Evolutionary conservation across 2,797 vertebrate genomes (phyloP).

Genomic region (Tolypeutes matacus): DNA sequence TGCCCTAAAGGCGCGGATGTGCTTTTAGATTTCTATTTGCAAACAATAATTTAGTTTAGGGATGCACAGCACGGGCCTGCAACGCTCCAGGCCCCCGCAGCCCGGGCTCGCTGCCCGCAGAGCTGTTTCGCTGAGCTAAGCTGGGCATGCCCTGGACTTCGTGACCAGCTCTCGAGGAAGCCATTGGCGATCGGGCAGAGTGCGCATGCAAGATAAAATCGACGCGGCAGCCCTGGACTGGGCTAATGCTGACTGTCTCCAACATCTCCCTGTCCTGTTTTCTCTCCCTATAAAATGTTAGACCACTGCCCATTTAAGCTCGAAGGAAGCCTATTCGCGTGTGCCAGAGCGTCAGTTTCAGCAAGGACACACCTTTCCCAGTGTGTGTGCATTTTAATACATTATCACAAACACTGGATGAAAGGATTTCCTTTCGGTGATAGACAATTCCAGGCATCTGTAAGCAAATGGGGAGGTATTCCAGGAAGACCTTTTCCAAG

Average conservation of each 20-base stretch:
- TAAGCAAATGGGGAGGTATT: slow-evolving; percentile 77
- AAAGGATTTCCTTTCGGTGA: slow-evolving; percentile 76
- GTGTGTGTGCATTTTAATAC: slow-evolving; percentile 64
- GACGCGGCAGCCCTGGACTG: neutral
- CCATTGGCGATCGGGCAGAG: neutral
- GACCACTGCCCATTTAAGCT: neutral
- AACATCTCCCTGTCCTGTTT: neutral
- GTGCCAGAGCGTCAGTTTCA: neutral
- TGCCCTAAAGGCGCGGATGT: neutral
- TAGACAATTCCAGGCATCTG: slow-evolving; percentile 76
- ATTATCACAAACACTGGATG: slow-evolving; percentile 73
- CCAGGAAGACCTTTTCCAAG: slow-evolving; percentile 67
- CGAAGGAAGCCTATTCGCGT: slow-evolving; percentile 17
- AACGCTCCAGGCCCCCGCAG: neutral
- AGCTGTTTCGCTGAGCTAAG: neutral
- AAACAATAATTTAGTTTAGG: neutral
- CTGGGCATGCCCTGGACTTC: neutral
- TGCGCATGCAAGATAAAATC: slow-evolving; percentile 2
- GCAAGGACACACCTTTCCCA: slow-evolving; percentile 8
- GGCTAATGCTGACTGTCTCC: neutral
- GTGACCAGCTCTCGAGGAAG: neutral
- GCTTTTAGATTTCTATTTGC: slow-evolving; percentile 9
- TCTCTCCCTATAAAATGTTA: slow-evolving; percentile 27
- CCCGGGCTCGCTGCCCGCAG: neutral
- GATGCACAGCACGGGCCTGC: neutral